Evolutionary conservation across 2,113 vertebrate species (phyloP).

Genomic region (Oncorhynchus keta): DNA sequence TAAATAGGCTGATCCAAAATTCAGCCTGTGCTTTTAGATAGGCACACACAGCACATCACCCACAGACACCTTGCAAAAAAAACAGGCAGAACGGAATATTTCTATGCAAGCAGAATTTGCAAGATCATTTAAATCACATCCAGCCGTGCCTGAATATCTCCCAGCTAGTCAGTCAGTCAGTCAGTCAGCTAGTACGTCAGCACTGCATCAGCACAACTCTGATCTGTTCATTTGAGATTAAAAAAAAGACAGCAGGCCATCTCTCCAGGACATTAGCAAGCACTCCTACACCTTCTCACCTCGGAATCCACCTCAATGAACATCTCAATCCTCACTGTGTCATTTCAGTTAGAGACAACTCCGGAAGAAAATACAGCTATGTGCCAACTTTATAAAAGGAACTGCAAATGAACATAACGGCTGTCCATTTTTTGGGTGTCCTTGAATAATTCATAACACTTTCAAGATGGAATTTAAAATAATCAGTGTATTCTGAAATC

Average conservation of each 20-base stretch:
- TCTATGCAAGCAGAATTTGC: slow-evolving; percentile 24
- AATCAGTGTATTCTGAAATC: slow-evolving; percentile 9
- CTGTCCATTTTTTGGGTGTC: neutral
- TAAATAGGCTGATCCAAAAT: no score
- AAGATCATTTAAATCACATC: slow-evolving; percentile 18
- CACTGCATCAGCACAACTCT: slow-evolving; percentile 43
- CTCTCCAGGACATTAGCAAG: slow-evolving; percentile 39
- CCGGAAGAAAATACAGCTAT: slow-evolving; percentile 18
- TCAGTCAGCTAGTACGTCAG: slow-evolving; percentile 23
- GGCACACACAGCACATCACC: no score
- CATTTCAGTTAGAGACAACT: slow-evolving; percentile 34
- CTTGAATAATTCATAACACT: slow-evolving; percentile 10
- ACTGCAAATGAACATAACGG: slow-evolving; percentile 23
- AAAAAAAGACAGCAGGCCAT: slow-evolving; percentile 38
- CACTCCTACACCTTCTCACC: slow-evolving; percentile 32
- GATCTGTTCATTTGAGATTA: slow-evolving; percentile 56
- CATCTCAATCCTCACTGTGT: slow-evolving; percentile 27
- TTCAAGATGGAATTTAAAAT: slow-evolving; percentile 8
- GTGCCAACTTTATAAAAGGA: slow-evolving; percentile 23
- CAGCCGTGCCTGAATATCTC: slow-evolving; percentile 33
- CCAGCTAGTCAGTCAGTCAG: neutral
- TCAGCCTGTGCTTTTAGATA: no score
- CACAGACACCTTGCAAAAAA: neutral
- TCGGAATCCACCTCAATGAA: slow-evolving; percentile 7
- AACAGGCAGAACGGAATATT: neutral